Percentiles rank a stretch among this genome's conserved stretches.
phyloP scores from a whole-genome alignment of 2,113 vertebrate genomes.

The Pygoscelis adeliae region DNA sequence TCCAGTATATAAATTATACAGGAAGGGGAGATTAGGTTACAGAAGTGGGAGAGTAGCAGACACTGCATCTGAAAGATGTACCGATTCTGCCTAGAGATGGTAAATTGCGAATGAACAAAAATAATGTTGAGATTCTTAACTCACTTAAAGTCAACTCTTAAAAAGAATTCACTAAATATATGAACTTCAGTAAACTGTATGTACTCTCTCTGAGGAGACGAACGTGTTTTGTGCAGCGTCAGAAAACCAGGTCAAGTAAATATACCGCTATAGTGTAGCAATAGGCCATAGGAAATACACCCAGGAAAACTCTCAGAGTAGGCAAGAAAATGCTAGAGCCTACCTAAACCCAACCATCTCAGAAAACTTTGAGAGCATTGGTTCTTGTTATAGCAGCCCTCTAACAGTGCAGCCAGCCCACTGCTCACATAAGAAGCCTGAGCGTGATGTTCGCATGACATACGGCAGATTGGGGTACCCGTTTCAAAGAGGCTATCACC shows the following conservation, averaged over 20 bases:
- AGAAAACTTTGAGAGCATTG: background rate
- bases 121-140: background rate
- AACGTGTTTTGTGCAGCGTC: background rate
- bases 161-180: background rate
- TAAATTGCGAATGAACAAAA: background rate
- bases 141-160: background rate
- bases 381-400: background rate
- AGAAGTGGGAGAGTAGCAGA: background rate
- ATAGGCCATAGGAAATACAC: background rate
- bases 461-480: background rate
- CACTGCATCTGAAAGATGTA: background rate
- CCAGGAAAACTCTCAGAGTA: background rate
- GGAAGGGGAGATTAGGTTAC: background rate
- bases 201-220: background rate
- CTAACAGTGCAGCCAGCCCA: background rate
- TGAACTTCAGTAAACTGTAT: background rate
- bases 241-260: background rate
- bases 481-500: background rate
- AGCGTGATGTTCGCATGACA: fast-evolving
- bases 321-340: background rate
- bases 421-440: background rate
- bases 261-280: background rate
- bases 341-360: background rate
- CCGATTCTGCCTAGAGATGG: background rate
- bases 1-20: background rate